Base-by-base conservation (phyloP, 2,797 vertebrate genomes). In the Orientallactaga sibirica region DNA sequence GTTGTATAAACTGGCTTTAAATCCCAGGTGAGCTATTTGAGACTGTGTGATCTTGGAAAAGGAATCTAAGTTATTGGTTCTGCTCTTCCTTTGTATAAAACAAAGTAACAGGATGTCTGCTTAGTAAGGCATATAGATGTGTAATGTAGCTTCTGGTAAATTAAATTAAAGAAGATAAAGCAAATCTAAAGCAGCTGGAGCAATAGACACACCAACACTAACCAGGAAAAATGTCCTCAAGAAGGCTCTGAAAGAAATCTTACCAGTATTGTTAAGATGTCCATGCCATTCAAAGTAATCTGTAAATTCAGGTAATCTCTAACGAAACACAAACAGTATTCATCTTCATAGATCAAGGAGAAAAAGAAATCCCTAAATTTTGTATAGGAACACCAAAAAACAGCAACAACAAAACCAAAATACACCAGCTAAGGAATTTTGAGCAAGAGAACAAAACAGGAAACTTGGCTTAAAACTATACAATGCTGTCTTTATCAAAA, bases 81-180 rank as follows among this genome's bases (percentile, higher is more conserved):
- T 85, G 25, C 24, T 84, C 83, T 93, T 14, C 27, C 96, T 61
- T 48, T 67, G 43, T 92, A 10, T 82, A 58, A 88, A 90, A 70
- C 1, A 96, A 90, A 84, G 43, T 55, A 71, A 76, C 5, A 52
- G 48, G 77, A 15, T 7, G 7, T 2, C 2, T 73, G 71, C 90
- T 67, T 43, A 83, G 8, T n/a, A 27, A 84, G 25, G 61, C 74
- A 11, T 89, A 70, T 33, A 64, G 22, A 48, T 48, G 48, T 48
- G 48, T 48, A 48, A 48, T 7, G 73, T 22, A 41, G 5, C 29
- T 2, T 86, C 27, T 93, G 19, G 15, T 80, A 84, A 91, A 29
- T 88, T 67, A 14, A 75, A 77, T 75, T 66, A 74, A 68, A 92
- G 22, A 93, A 18, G 1, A 83, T 71, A 83, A 82, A 83, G 18